Percentiles rank a stretch among this genome's conserved stretches.
Evolutionary conservation across 2,888 invertebrate species (phyloP).

Genomic region (Polymixis lichenea): DNA sequence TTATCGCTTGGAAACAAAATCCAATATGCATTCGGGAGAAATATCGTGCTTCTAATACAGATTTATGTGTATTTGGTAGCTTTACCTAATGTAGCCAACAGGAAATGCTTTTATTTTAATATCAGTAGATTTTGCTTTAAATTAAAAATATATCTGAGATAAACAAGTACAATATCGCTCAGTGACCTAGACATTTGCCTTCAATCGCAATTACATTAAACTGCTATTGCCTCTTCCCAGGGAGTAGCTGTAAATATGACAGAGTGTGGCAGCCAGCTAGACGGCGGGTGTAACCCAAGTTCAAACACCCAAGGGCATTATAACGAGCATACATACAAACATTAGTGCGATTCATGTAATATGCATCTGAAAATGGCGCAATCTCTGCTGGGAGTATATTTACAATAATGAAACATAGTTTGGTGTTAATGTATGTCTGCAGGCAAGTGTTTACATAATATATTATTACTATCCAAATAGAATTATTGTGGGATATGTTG

Average conservation of each 20-base stretch:
- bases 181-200: constrained; percentile 10
- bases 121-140: background rate
- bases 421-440: constrained; percentile 13
- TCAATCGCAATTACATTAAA: constrained; percentile 16
- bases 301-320: constrained; percentile 54
- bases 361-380: constrained; percentile 57
- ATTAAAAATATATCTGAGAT: background rate
- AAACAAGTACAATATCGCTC: background rate
- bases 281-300: constrained; percentile 46
- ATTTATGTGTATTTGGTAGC: constrained; percentile 42
- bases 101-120: constrained; percentile 14
- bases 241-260: constrained; percentile 35
- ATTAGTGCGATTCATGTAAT: constrained; percentile 59
- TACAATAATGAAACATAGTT: constrained; percentile 35
- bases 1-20: constrained; percentile 56
- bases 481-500: background rate
- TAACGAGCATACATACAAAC: constrained; percentile 47
- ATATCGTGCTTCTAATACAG: constrained; percentile 34
- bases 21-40: constrained; percentile 45
- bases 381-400: constrained; percentile 38
- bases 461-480: background rate
- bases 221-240: background rate
- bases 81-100: constrained; percentile 14
- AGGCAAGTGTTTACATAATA: constrained; percentile 11
- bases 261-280: constrained; percentile 37